phyloP scores from a whole-genome alignment of 2,888 invertebrate genomes.

The Arctia plantaginis region DNA sequence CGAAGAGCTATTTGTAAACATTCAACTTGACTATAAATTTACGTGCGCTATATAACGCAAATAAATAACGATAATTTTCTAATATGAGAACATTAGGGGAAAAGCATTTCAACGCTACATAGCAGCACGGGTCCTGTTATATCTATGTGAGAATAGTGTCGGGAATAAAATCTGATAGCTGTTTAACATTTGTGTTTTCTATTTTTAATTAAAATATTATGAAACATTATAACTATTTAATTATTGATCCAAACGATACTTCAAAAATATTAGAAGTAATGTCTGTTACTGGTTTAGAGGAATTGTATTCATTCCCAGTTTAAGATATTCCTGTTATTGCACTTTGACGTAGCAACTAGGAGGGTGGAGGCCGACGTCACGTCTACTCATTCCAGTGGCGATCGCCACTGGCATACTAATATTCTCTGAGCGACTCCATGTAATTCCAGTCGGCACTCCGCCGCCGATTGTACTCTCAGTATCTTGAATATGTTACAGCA shows the following conservation, averaged over 20 bases:
- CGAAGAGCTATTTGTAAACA: neutral
- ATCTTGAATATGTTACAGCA: constrained; percentile 80
- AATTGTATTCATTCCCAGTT: constrained; percentile 41
- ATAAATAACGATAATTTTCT: neutral
- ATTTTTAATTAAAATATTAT: neutral
- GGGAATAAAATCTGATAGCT: neutral
- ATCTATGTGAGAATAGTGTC: neutral
- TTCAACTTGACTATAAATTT: neutral
- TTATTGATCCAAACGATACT: neutral
- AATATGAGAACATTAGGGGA: neutral
- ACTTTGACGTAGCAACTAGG: constrained; percentile 73
- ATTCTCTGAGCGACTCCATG: constrained; percentile 78
- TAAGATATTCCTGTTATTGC: constrained; percentile 74
- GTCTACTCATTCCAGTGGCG: constrained; percentile 82
- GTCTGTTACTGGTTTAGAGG: neutral
- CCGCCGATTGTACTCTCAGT: constrained; percentile 72
- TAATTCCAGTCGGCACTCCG: constrained; percentile 77
- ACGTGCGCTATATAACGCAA: neutral
- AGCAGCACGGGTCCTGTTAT: neutral
- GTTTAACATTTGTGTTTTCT: neutral
- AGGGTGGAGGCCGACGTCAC: constrained; percentile 72
- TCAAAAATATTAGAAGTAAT: neutral
- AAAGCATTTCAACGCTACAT: neutral
- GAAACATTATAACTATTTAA: neutral
- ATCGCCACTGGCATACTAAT: constrained; percentile 82